Evolutionary conservation across 2,888 invertebrate species (phyloP), one percentile per base, ranked within the genome.

Genomic region (Macaria liturata): DNA sequence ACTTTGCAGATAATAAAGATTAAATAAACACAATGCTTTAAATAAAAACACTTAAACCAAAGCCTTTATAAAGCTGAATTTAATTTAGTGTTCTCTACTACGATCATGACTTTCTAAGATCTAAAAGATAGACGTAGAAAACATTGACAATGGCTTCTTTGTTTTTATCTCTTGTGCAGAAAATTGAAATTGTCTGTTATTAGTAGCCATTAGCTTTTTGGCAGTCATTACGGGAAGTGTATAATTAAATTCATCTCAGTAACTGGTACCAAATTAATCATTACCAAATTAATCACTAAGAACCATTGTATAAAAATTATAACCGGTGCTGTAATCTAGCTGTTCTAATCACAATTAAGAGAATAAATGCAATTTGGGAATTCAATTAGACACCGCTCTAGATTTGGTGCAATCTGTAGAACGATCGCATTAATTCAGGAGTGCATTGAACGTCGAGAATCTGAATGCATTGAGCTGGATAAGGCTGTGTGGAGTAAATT

Each of bases 391-490:
- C 7, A 37, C 34, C 4, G 34, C 5, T 37, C 34, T 37, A 2
- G 30, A 48, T 51, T 45, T 32, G 32, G 7, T 39, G 42, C 34
- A 57, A 44, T 56, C 43, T 49, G 34, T 59, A 47, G 8, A 56
- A 62, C 54, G 55, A 56, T 64, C 55, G 57, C 39, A 42, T 42
- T 60, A 51, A 46, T 52, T 40, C 40, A n/a, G 57, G 70, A 69
- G 75, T 71, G 67, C 57, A 42, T 69, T 54, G 62, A 72, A 75
- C 71, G 65, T 65, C 58, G 69, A 67, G 66, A 62, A 64, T 64
- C 70, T 66, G 64, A 69, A 62, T 57, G 59, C 52, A 51, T 48
- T 50, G 49, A 54, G 44, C 34, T 48, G 40, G 55, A 69, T 69
- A 71, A 64, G 68, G 66, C 57, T 57, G 61, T 61, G 66, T 53